Conservation (phyloP, 2,113 vertebrate species). For the Sitta europaea region DNA sequence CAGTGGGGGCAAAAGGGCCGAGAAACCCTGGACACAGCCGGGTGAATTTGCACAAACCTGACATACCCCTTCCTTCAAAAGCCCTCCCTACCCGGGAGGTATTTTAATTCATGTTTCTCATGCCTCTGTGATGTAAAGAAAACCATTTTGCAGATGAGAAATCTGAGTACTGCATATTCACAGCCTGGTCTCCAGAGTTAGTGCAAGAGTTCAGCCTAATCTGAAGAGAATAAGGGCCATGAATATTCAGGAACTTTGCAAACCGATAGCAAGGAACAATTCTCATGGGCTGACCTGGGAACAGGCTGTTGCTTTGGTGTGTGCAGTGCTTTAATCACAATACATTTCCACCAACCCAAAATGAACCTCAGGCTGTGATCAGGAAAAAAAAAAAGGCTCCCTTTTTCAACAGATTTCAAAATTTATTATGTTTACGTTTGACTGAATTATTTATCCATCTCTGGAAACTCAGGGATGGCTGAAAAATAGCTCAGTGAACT, state of each 20-base stretch:
- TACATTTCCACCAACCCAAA: background rate
- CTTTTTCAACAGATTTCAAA: background rate
- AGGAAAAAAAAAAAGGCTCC: background rate
- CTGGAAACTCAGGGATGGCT: background rate
- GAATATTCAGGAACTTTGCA: background rate
- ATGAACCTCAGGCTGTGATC: background rate
- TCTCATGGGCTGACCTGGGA: background rate
- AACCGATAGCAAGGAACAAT: background rate
- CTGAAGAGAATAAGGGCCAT: background rate
- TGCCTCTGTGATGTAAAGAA: background rate
- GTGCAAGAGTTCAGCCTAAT: background rate
- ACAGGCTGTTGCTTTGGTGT: background rate
- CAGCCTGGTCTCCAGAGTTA: background rate
- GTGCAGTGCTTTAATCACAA: background rate
- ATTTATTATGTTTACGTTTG: background rate
- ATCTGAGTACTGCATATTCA: background rate
- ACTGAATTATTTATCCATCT: background rate
- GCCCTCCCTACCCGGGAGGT: background rate
- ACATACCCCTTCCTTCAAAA: background rate
- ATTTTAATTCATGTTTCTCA: background rate
- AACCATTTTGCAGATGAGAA: background rate
- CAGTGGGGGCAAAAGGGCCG: background rate
- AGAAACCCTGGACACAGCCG: background rate
- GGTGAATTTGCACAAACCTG: background rate
- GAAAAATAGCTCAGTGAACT: background rate